These are phyloP conservation scores for Bombus impatiens DNA, from an alignment of 1,140 invertebrate species.

Conservation along the genomic window DNA sequence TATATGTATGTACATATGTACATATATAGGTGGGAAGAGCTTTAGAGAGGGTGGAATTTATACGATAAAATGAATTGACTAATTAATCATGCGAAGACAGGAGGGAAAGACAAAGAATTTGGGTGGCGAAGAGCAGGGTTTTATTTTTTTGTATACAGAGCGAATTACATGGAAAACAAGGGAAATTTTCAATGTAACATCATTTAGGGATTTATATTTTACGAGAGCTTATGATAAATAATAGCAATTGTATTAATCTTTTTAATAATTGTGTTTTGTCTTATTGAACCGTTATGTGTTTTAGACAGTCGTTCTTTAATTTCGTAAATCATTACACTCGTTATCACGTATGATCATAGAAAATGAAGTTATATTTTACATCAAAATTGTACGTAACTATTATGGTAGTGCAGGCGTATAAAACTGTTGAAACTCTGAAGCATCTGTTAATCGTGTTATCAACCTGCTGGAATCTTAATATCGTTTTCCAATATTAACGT, in stretches of 20 bases:
- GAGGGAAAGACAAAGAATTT: neutral
- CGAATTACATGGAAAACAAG: neutral
- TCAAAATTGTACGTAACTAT: neutral
- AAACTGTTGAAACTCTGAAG: conserved; percentile 10
- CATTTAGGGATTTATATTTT: neutral
- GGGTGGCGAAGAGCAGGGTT: neutral
- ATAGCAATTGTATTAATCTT: neutral
- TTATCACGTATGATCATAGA: neutral
- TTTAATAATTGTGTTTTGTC: neutral
- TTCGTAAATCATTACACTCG: neutral
- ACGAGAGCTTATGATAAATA: too few relatives aligned
- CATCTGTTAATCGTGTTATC: conserved; percentile 29
- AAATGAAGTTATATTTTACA: neutral
- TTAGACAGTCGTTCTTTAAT: neutral
- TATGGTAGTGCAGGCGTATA: neutral
- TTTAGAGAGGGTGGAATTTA: neutral
- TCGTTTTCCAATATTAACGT: conserved; percentile 37
- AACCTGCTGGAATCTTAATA: conserved; percentile 28
- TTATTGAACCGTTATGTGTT: neutral
- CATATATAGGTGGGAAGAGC: neutral
- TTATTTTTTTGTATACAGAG: too few relatives aligned
- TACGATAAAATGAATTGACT: neutral
- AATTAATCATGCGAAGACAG: neutral
- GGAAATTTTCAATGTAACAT: neutral
- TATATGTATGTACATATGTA: too few relatives aligned